Evolutionary conservation across 2,797 vertebrate genomes (phyloP).

Genomic region (Pyrocephalus nanus): DNA sequence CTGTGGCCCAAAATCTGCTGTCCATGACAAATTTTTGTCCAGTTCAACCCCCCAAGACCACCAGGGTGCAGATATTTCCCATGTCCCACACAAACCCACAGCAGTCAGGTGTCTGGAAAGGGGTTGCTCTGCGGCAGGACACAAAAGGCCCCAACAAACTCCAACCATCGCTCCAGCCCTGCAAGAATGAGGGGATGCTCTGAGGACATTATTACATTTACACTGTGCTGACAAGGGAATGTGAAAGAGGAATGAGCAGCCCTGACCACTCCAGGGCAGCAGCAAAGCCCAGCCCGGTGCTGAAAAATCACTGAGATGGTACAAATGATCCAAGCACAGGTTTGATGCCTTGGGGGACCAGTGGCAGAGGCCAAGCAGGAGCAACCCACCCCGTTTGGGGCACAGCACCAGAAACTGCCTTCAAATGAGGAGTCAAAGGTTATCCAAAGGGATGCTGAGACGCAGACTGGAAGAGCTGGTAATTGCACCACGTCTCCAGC

Average conservation of each 20-base stretch:
- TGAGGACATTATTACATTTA: not conserved
- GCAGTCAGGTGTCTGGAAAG: not conserved
- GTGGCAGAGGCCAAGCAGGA: not conserved
- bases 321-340: fast-evolving
- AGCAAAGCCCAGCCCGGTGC: not conserved
- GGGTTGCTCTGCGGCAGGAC: fast-evolving
- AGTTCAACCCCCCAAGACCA: not conserved
- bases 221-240: not conserved
- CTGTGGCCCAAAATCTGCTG: not conserved
- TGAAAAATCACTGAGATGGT: not conserved
- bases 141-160: not conserved
- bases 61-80: not conserved
- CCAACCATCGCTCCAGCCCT: not conserved
- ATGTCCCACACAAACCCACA: not conserved
- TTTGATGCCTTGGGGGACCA: not conserved
- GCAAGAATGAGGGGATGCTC: not conserved
- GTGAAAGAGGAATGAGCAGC: not conserved
- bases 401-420: not conserved
- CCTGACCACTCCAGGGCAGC: not conserved
- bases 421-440: not conserved
- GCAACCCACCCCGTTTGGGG: not conserved
- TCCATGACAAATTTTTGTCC: not conserved
- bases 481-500: not conserved
- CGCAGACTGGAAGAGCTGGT: not conserved
- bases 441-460: not conserved